Percentiles rank a stretch among this genome's conserved stretches.
phyloP scores from a whole-genome alignment of 2,888 invertebrate genomes.

The Hololepta plana region DNA sequence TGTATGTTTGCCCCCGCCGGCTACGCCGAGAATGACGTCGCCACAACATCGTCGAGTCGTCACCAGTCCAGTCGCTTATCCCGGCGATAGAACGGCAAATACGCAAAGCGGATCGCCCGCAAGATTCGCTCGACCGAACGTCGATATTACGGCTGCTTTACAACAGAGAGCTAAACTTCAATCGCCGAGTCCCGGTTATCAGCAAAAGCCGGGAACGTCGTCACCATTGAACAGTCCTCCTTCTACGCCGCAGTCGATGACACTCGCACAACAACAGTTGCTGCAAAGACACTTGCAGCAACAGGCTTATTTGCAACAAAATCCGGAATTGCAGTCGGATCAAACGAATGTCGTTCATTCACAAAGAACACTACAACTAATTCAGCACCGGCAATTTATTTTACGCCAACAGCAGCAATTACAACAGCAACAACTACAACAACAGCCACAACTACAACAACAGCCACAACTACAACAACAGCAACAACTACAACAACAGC shows the following conservation, averaged over 20 bases:
- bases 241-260: slow-evolving; percentile 20
- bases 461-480: slow-evolving; percentile 19
- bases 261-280: slow-evolving; percentile 20
- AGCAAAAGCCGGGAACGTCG: slow-evolving; percentile 23
- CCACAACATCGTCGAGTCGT: slow-evolving; percentile 38
- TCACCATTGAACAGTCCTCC: slow-evolving; percentile 26
- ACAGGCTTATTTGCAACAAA: slow-evolving; percentile 25
- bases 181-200: slow-evolving; percentile 20
- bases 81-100: slow-evolving; percentile 11
- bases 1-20: slow-evolving; percentile 25
- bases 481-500: slow-evolving; percentile 12
- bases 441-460: slow-evolving; percentile 30
- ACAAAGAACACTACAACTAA: slow-evolving; percentile 10
- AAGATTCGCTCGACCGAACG: slow-evolving; percentile 24
- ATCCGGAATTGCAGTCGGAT: slow-evolving; percentile 9
- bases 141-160: too few relatives aligned
- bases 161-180: slow-evolving; percentile 20
- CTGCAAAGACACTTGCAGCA: slow-evolving; percentile 25
- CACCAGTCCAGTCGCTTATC: slow-evolving; percentile 30
- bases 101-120: slow-evolving; percentile 14
- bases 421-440: slow-evolving; percentile 18
- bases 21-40: slow-evolving; percentile 35
- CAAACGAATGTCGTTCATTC: slow-evolving; percentile 7
- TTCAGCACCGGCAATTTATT: slow-evolving; percentile 13
- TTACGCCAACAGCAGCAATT: slow-evolving; percentile 13